Evolutionary conservation across 1,140 invertebrate genomes (phyloP).

Genomic region (Geopemphigus sp.): DNA sequence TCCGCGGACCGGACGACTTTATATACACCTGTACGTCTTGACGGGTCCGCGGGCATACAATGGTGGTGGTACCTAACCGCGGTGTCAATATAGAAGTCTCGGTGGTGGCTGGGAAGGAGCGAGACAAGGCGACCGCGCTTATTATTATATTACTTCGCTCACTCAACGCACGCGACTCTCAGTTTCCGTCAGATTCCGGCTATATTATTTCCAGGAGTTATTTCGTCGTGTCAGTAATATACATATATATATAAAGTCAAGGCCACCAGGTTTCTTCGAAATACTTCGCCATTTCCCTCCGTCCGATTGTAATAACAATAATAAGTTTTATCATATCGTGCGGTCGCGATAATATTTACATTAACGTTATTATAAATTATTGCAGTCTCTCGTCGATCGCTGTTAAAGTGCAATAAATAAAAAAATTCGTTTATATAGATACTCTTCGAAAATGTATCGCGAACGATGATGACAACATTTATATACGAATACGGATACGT

Average conservation of each 20-base stretch:
- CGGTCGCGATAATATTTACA: too few species aligned
- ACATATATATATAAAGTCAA: constrained; percentile 7
- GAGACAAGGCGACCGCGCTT: neutral
- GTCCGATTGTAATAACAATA: neutral
- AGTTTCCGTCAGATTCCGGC: too few species aligned
- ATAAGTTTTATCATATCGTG: too few species aligned
- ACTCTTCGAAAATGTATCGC: neutral
- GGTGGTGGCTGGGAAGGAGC: neutral
- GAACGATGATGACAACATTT: too few species aligned
- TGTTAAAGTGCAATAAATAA: neutral
- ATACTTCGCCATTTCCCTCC: neutral
- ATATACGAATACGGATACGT: too few species aligned
- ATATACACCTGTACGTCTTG: neutral
- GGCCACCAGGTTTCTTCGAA: neutral
- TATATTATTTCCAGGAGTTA: neutral
- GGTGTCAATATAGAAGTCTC: neutral
- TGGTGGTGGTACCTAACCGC: neutral
- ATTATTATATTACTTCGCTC: neutral
- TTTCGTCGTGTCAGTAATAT: neutral
- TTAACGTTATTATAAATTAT: neutral
- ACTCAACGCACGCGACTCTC: too few species aligned
- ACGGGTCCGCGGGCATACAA: too few species aligned
- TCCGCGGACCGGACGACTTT: neutral
- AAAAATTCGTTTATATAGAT: neutral
- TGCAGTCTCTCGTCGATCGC: too few species aligned